Evolutionary conservation across 2,113 vertebrate species (phyloP), one percentile per base, ranked within the genome.

Genomic region (Passer domesticus): DNA sequence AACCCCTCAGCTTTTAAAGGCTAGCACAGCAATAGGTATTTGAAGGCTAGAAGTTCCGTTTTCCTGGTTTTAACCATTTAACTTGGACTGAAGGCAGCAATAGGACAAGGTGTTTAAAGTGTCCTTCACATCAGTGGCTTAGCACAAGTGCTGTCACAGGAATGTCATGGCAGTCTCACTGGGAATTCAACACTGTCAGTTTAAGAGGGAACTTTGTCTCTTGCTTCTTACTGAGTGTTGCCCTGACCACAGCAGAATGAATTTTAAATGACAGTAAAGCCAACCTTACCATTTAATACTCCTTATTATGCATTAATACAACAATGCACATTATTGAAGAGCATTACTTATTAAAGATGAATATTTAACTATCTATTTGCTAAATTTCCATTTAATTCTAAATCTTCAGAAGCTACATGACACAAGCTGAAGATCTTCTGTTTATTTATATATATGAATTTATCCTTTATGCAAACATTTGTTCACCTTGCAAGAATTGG

Each of bases 301-400:
- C 33, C 44, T 92, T 74, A 58, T 76, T 69, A 85, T 20, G 41
- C 35, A n/a, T 59, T 87, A 73, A 62, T 81, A 80, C 67, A 90
- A 75, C 80, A 87, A 63, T 18, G 7, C 27, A n/a, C 13, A 49
- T 93, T 63, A 80, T 10, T 90, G 43, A 88, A 83, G 55, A 41
- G 18, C 23, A 56, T 59, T 78, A 59, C 12, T 93, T 85, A 73
- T 47, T 83, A 83, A 90, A 58, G 43, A 80, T 52, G 9, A 73
- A 80, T 73, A 92, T 92, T 89, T 76, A 90, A 60, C 53, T 56
- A 55, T 55, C 69, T 66, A 83, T 80, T 92, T 94, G 47, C 52
- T 59, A 58, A 83, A 59, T 50, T 73, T 50, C 17, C 7, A 2
- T 87, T 92, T 88, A 62, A 83, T 69, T 69, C 60, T 63, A 64